Evolutionary conservation across 2,888 invertebrate species (phyloP), one percentile per base, ranked within the genome.

Genomic region (Limenitis camilla): DNA sequence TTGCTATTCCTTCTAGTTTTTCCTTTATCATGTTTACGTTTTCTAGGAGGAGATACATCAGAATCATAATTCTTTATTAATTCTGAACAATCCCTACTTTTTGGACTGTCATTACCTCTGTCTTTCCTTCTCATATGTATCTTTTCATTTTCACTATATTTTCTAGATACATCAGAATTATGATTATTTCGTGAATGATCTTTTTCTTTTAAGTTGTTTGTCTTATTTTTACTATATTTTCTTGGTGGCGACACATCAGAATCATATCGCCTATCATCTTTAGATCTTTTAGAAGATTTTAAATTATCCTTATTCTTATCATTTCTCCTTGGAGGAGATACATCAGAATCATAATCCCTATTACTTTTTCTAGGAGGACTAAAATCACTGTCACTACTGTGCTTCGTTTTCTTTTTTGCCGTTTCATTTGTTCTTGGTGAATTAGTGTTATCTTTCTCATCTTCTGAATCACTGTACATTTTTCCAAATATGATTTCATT

Each of bases 381-480:
- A 40, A 73, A 61, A 60, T 88, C 83, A 66, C 76, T 80, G 36
- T 81, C 81, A 56, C 74, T 76, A 2, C 42, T 45, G n/a, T 56
- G 44, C 40, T 46, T 53, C 6, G 45, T 49, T 39, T 39, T 49
- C 30, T 42, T 54, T 40, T 53, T 49, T 19, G 48, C 10, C 5
- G 30, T 11, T 45, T 60, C 49, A 48, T 55, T 60, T 64, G 62
- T 70, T 40, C 63, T 63, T 5, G 66, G 68, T 9, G 67, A 38
- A 55, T 78, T 76, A 0, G 78, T 77, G 50, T 77, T 69, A 35
- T 76, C 72, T 38, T 72, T 63, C 7, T 87, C 86, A 61, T 86
- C 85, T 63, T 87, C 86, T 0, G 85, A 81, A 49, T 87, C 86
- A 58, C 86, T 87, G 66, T 82, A 87, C 86, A 87, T 86, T 77